A percentile compares a stretch with the other conserved stretches of the same genome.
Conservation (phyloP, 2,797 vertebrate genomes). For the Percopsis omiscomaycus region DNA sequence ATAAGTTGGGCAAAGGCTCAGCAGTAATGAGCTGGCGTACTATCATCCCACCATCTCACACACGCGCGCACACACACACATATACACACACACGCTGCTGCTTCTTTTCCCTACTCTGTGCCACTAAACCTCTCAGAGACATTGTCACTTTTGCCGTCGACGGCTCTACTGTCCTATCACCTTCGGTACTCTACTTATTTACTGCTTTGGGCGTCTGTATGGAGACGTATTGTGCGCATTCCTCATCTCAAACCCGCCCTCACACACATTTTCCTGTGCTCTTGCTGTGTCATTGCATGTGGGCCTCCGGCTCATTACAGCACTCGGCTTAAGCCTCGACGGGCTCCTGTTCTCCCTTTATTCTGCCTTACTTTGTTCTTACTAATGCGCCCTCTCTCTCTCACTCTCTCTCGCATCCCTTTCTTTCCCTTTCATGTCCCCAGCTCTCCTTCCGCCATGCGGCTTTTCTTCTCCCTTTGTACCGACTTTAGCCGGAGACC, state of each 20-base stretch:
- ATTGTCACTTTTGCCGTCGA: background rate
- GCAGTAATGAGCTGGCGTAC: constrained; percentile 61
- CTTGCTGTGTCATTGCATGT: constrained; percentile 54
- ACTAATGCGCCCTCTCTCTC: constrained; percentile 6
- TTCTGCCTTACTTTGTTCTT: constrained; percentile 23
- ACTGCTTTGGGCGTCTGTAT: too few relatives aligned
- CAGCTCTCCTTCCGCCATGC: constrained; percentile 15
- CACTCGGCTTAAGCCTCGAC: constrained; percentile 32
- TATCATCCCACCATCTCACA: constrained; percentile 45
- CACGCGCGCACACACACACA: constrained; percentile 46
- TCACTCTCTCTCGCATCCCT: background rate
- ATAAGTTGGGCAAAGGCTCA: constrained; percentile 49
- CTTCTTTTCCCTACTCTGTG: constrained; percentile 18
- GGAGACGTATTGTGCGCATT: constrained; percentile 10
- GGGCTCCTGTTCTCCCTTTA: constrained; percentile 32
- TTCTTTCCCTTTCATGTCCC: constrained; percentile 28
- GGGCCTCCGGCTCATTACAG: constrained; percentile 68
- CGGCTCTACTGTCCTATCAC: constrained; percentile 14
- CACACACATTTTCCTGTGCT: constrained; percentile 21
- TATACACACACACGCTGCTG: constrained; percentile 31
- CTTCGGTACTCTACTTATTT: constrained; percentile 24
- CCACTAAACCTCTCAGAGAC: too few relatives aligned
- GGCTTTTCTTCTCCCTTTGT: constrained; percentile 29
- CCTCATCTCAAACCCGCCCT: constrained; percentile 24
- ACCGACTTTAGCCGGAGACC: constrained; percentile 13